Conservation (phyloP, 2,888 invertebrate species). For the Amiota communis region DNA sequence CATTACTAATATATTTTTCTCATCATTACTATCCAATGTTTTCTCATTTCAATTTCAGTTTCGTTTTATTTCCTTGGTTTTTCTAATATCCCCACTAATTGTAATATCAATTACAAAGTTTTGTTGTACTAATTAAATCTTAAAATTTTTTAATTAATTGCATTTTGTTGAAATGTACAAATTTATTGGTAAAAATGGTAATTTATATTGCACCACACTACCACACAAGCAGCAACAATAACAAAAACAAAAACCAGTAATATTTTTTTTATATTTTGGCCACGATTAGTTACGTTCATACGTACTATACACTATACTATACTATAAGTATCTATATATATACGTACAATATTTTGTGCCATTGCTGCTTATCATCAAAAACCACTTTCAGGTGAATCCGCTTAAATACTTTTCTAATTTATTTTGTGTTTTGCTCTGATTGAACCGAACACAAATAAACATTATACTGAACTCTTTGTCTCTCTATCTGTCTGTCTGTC, state of each 20-base stretch:
- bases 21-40: no score
- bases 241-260: slow-evolving; percentile 8
- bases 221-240: background rate
- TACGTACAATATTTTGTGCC: background rate
- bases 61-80: no score
- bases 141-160: slow-evolving; percentile 3
- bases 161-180: background rate
- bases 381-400: slow-evolving; percentile 27
- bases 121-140: background rate
- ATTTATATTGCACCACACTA: background rate
- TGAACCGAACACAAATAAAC: background rate
- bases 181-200: background rate
- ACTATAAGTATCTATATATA: background rate
- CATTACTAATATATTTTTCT: no score
- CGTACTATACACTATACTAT: no score
- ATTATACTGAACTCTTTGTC: background rate
- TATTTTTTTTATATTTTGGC: slow-evolving; percentile 18
- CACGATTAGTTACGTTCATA: slow-evolving; percentile 13
- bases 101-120: background rate
- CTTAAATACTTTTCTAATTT: slow-evolving; percentile 31
- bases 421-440: slow-evolving; percentile 23
- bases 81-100: no score
- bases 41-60: no score
- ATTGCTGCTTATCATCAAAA: slow-evolving; percentile 13
- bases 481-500: background rate